A percentile compares a stretch with the other conserved stretches of the same genome.
Evolutionary conservation across 2,797 vertebrate species (phyloP).

Genomic region (Danio tinwini): DNA sequence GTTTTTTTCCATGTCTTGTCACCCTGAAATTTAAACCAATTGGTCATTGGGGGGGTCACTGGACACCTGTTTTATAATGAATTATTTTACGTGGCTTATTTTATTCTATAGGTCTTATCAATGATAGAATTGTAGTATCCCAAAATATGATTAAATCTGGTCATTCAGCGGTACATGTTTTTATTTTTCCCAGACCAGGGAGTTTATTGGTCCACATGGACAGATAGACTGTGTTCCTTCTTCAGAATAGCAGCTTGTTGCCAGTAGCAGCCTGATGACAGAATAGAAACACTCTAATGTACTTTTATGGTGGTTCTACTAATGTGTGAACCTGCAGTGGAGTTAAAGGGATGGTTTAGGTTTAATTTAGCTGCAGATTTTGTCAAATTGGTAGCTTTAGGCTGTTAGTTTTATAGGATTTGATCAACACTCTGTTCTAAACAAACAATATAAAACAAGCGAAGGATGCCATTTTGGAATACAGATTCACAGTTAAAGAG

Average conservation of each 20-base stretch:
- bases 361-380: neutral
- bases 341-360: slow-evolving; percentile 1
- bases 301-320: slow-evolving; percentile 7
- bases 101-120: neutral
- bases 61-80: neutral
- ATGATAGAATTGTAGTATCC: neutral
- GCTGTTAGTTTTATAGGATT: neutral
- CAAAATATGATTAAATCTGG: neutral
- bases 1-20: too few relatives aligned
- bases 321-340: neutral
- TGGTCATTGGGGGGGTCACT: neutral
- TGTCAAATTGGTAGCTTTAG: neutral
- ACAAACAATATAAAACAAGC: neutral
- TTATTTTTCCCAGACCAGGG: neutral
- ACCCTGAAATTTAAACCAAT: neutral
- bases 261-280: neutral
- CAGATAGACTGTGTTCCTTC: neutral
- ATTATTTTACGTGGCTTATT: neutral
- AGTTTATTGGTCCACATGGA: slow-evolving; percentile 8
- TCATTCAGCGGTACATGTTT: neutral
- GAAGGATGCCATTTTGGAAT: neutral
- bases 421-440: slow-evolving; percentile 1
- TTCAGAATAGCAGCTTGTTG: neutral
- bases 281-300: neutral
- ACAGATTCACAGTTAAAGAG: neutral